Percentiles rank a stretch among this genome's conserved stretches.
Evolutionary conservation across 1,140 invertebrate species (phyloP).

Genomic region (Thalassaphorura encarpata): DNA sequence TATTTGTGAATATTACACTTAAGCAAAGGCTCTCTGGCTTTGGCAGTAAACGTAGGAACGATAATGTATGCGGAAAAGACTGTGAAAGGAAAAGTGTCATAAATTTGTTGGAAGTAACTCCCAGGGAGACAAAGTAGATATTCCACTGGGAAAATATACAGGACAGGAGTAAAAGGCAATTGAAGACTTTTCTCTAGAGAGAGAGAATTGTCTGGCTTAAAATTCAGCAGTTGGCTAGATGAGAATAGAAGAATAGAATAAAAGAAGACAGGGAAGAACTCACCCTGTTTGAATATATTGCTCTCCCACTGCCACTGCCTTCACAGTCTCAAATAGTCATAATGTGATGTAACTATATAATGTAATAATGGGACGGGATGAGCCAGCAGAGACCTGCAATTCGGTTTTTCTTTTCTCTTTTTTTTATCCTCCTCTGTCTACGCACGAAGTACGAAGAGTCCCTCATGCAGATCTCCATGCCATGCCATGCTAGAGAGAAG

Average conservation of each 20-base stretch:
- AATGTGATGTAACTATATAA: too few species aligned
- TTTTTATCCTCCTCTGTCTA: too few species aligned
- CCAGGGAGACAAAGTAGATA: slow-evolving; percentile 18
- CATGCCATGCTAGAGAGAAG: slow-evolving; percentile 7
- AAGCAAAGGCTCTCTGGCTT: too few species aligned
- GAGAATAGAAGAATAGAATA: slow-evolving; percentile 12
- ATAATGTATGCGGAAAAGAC: slow-evolving; percentile 33
- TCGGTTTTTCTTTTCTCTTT: too few species aligned
- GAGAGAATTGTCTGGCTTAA: slow-evolving; percentile 19
- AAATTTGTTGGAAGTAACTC: slow-evolving; percentile 28
- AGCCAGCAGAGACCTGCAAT: too few species aligned
- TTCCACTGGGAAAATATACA: slow-evolving; percentile 15
- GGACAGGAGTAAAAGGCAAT: slow-evolving; percentile 15
- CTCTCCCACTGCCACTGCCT: too few species aligned
- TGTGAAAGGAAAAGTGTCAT: slow-evolving; percentile 33
- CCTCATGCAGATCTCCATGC: slow-evolving; percentile 5
- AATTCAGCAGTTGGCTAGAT: slow-evolving; percentile 8
- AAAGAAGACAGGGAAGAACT: too few species aligned
- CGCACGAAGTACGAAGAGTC: too few species aligned
- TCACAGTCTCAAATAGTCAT: too few species aligned
- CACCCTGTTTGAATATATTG: too few species aligned
- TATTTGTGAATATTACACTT: too few species aligned
- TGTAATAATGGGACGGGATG: too few species aligned
- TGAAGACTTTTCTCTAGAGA: slow-evolving; percentile 18
- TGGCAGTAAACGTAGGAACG: neutral